Percentiles rank a stretch among this genome's conserved stretches.
Conservation (phyloP, 2,888 invertebrate species). For the Axea sp. region DNA sequence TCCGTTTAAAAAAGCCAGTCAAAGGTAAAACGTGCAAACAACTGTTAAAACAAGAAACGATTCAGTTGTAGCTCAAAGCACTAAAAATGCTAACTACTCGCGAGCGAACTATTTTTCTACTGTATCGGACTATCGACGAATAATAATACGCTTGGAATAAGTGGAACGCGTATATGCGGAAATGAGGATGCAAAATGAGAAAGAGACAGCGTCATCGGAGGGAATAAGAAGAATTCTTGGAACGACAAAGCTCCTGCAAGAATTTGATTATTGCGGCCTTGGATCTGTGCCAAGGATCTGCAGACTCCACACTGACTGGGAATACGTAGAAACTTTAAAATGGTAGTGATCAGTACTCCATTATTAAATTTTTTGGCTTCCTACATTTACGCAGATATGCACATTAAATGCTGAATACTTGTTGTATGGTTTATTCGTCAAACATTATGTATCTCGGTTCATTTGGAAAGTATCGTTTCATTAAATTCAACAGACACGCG, state of each 20-base stretch:
- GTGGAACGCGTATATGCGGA: slow-evolving; percentile 14
- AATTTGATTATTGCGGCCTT: slow-evolving; percentile 75
- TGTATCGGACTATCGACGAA: slow-evolving; percentile 12
- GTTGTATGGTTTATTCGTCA: no score
- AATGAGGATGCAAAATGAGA: slow-evolving; percentile 11
- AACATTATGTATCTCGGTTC: no score
- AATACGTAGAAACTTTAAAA: slow-evolving; percentile 71
- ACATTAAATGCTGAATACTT: no score
- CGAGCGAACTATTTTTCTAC: slow-evolving; percentile 3
- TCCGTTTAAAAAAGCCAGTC: no score
- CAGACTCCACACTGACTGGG: slow-evolving; percentile 53
- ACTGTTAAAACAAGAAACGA: no score
- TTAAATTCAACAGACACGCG: no score
- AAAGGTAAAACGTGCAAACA: no score
- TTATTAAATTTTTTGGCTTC: slow-evolving; percentile 70
- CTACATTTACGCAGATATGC: slow-evolving; percentile 34
- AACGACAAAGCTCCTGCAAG: slow-evolving; percentile 66
- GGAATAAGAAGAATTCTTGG: slow-evolving; percentile 62
- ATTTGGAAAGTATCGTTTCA: no score
- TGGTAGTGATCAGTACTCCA: slow-evolving; percentile 58
- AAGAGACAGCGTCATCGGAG: slow-evolving; percentile 14
- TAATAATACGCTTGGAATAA: slow-evolving; percentile 29
- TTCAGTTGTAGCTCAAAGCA: no score
- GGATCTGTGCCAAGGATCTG: slow-evolving; percentile 66
- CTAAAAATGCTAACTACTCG: background rate